phyloP scores from a whole-genome alignment of 2,888 invertebrate species.

The Cataglyphis albicans region DNA sequence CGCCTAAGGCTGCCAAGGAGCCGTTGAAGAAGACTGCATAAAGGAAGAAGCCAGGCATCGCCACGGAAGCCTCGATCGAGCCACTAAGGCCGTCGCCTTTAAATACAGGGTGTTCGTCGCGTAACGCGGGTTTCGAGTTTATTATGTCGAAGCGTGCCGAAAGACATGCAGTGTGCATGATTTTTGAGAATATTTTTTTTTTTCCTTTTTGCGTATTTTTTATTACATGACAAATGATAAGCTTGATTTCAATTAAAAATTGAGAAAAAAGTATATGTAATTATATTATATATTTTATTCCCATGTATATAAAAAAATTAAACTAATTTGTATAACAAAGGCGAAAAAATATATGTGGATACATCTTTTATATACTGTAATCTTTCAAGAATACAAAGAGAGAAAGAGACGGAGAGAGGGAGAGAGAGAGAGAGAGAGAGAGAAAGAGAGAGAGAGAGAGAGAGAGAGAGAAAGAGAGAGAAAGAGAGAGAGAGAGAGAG shows the following conservation, averaged over 20 bases:
- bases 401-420: too few relatives aligned
- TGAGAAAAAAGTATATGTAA: neutral
- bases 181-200: slow-evolving; percentile 1
- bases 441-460: too few relatives aligned
- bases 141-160: slow-evolving; percentile 65
- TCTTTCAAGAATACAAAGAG: neutral
- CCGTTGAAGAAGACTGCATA: slow-evolving; percentile 75
- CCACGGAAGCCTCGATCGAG: slow-evolving; percentile 77
- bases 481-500: neutral
- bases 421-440: too few relatives aligned
- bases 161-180: slow-evolving; percentile 35
- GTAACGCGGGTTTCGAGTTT: slow-evolving; percentile 68
- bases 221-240: neutral
- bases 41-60: slow-evolving; percentile 76
- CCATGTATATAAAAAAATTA: neutral
- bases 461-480: too few relatives aligned
- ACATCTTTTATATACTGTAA: neutral
- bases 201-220: neutral
- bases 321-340: neutral
- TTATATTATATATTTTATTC: neutral
- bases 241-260: neutral
- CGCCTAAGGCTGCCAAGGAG: slow-evolving; percentile 73
- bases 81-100: slow-evolving; percentile 70
- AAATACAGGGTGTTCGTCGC: slow-evolving; percentile 72
- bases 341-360: neutral